phyloP scores from a whole-genome alignment of 1,140 invertebrate genomes.

The Neodiprion virginianus region DNA sequence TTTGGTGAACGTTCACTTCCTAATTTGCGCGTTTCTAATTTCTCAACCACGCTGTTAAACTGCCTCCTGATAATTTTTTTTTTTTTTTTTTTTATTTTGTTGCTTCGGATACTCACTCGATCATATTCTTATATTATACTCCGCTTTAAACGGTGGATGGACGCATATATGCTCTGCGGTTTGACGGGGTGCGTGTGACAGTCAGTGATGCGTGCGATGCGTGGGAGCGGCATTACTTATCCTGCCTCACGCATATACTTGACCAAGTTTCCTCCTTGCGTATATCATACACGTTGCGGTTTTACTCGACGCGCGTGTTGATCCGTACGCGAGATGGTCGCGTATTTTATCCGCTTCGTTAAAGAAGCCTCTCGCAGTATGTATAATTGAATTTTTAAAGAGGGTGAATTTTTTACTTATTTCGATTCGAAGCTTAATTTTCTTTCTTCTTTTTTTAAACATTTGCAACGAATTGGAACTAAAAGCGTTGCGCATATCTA shows the following conservation, averaged over 20 bases:
- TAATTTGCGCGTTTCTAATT: no score
- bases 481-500: background rate
- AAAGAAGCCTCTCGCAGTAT: background rate
- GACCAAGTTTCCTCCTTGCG: background rate
- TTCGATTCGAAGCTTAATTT: background rate
- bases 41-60: no score
- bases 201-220: background rate
- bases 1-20: no score
- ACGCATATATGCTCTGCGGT: background rate
- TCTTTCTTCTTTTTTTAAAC: background rate
- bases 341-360: background rate
- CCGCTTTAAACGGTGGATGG: no score
- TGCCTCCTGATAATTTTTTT: no score
- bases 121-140: no score
- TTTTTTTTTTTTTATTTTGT: no score
- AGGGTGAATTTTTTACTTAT: background rate
- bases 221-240: background rate
- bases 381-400: background rate
- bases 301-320: background rate
- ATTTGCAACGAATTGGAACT: background rate
- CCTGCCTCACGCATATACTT: slow-evolving; percentile 1
- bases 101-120: no score
- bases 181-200: background rate
- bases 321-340: background rate
- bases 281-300: background rate